These are phyloP conservation scores for Venturia canescens DNA, from an alignment of 1,140 invertebrate genomes.

Conservation along the genomic window DNA sequence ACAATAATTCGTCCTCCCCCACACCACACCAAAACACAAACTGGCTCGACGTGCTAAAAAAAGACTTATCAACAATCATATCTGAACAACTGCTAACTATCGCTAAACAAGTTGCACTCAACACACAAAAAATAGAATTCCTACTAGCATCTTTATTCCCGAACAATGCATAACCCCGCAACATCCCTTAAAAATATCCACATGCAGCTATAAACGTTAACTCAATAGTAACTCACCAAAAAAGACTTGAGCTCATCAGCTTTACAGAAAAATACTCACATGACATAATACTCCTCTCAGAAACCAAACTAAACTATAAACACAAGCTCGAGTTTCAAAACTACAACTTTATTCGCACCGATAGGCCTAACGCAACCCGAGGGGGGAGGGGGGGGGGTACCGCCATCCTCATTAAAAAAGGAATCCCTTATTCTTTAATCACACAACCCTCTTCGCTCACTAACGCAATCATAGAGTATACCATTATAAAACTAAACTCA, in stretches of 20 bases:
- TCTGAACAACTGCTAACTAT: background rate
- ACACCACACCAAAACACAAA: too few relatives aligned
- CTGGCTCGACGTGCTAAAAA: background rate
- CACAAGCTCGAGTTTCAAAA: constrained; percentile 13
- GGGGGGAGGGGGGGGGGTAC: constrained; percentile 42
- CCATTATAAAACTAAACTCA: constrained; percentile 59
- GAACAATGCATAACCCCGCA: background rate
- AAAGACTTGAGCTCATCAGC: background rate
- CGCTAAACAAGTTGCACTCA: background rate
- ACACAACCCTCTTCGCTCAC: background rate
- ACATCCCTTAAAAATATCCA: background rate
- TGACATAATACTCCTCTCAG: constrained; percentile 30
- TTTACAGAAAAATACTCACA: background rate
- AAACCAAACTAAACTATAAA: constrained; percentile 31
- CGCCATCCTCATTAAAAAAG: constrained; percentile 41
- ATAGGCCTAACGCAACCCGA: constrained; percentile 1
- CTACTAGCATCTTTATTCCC: background rate
- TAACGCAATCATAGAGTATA: constrained; percentile 56
- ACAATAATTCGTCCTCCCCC: background rate
- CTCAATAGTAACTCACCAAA: background rate
- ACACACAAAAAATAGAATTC: constrained; percentile 8
- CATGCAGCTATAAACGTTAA: constrained; percentile 38
- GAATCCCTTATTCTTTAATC: background rate
- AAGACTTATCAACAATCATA: background rate
- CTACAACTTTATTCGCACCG: constrained; percentile 15